Conservation (phyloP, 2,888 invertebrate genomes). For the Eristalis pertinax region DNA sequence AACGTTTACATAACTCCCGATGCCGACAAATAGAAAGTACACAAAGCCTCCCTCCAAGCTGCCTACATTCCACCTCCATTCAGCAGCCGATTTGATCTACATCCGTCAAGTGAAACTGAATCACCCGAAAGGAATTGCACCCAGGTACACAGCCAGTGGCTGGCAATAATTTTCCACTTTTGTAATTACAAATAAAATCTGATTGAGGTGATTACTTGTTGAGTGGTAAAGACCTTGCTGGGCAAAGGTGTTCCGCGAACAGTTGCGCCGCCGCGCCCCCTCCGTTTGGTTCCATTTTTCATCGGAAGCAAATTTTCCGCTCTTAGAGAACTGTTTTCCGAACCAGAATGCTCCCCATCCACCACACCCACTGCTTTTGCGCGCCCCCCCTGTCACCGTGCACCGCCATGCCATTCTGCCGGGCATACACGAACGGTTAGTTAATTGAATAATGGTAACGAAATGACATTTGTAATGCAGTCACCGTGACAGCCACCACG, state of each 20-base stretch:
- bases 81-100: constrained; percentile 31
- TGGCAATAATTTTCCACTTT: constrained; percentile 51
- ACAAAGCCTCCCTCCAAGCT: constrained; percentile 5
- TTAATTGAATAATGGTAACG: constrained; percentile 48
- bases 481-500: constrained; percentile 10
- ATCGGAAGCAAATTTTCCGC: constrained; percentile 49
- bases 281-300: not conserved
- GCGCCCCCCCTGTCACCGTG: too few species aligned
- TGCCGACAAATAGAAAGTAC: constrained; percentile 29
- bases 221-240: constrained; percentile 58
- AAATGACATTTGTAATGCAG: constrained; percentile 49
- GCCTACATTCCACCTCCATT: constrained; percentile 7
- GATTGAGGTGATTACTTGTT: constrained; percentile 44
- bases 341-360: constrained; percentile 19
- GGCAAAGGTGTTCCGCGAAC: constrained; percentile 16
- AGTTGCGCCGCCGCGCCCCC: not conserved
- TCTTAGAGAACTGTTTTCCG: constrained; percentile 51
- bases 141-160: not conserved
- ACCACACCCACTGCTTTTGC: not conserved
- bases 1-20: constrained; percentile 26
- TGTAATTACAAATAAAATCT: constrained; percentile 50
- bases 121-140: constrained; percentile 57
- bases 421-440: constrained; percentile 14
- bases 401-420: not conserved
- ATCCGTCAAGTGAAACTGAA: constrained; percentile 59